Evolutionary conservation across 2,797 vertebrate genomes (phyloP), one percentile per base, ranked within the genome.

Genomic region (Leucoraja ocellata): DNA sequence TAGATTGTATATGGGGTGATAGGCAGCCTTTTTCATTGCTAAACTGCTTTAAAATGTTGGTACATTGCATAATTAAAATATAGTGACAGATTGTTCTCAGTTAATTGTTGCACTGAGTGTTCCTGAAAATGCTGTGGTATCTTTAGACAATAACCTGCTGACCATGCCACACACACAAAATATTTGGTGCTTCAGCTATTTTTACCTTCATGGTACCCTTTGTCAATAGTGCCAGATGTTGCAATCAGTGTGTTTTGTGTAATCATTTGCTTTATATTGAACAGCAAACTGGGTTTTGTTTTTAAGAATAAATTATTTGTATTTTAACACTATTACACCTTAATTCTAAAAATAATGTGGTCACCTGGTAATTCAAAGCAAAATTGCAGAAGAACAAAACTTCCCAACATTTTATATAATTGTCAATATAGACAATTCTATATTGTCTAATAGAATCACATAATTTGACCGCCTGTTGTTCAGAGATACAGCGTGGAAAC

Each of bases 131-230:
- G 81, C 46, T 83, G 54, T 25, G 23, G 23, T 83, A 83, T 83
- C 81, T 83, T 61, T 83, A 28, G 81, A 83, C 46, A 83, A 81
- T 81, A 25, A 28, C 81, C 81, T 83, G 81, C 81, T 83, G 81
- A 83, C 81, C 54, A 83, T 28, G 81, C 18, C 81, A 58, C 14
- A 25, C 81, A 14, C 39, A 54, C 54, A 83, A 83, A 58, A 10
- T 61, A 83, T 83, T 83, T 61, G 23, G 25, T 74, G 23, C 54
- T 83, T 83, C 81, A 83, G 46, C 81, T 83, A 83, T 83, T 83
- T 83, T 83, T 83, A 58, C 23, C 8, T 83, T 25, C 81, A 61
- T 83, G 46, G 46, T 83, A 54, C 54, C 81, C 28, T 83, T 21
- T 83, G 81, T 25, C 46, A 83, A 83, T 23, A 83, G 54, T 54